Evolutionary conservation across 2,113 vertebrate genomes (phyloP), one percentile per base, ranked within the genome.

Genomic region (Hippopotamus amphibius): DNA sequence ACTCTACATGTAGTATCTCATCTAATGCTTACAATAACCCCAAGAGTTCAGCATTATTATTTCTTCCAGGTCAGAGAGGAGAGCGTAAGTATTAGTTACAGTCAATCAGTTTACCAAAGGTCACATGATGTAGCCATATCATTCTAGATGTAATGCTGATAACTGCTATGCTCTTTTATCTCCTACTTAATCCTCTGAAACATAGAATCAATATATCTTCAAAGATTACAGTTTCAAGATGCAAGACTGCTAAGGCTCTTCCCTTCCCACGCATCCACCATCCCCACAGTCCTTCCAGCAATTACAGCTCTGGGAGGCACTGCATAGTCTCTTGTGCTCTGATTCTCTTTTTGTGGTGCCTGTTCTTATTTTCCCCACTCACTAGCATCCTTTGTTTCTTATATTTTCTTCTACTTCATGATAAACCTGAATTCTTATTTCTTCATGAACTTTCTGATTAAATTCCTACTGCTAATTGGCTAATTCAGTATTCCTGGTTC

Each of bases 401-500:
- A 66, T 50, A 89, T 41, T 53, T 17, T 72, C 33, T 83, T 17
- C 48, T 72, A 61, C 22, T 21, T 95, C 21, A 14, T 61, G 46
- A 71, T 5, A 10, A 82, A 28, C 24, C 46, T 86, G 8, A 92
- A 82, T 91, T 82, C 71, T 59, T 79, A 59, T 87, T 72, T 74
- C 57, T 74, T 94, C 46, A 19, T 76, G 68, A 88, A 5, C 55
- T 88, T 95, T 83, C 48, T 87, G 55, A 96, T 94, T 77, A 96
- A 83, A 65, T 53, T 5, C 22, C 17, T 83, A 46, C 41, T 68
- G 16, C 33, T 94, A 87, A 71, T 21, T 66, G 68, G n/a, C 53
- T 59, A 48, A 46, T 79, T 57, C 43, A 15, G 41, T 55, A 94
- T 57, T 76, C 14, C 55, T 86, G 11, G 21, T 88, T 94, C 68